A percentile compares a stretch with the other conserved stretches of the same genome.
Evolutionary conservation across 2,797 vertebrate genomes (phyloP).

Genomic region (Coranthus polyacanthus): DNA sequence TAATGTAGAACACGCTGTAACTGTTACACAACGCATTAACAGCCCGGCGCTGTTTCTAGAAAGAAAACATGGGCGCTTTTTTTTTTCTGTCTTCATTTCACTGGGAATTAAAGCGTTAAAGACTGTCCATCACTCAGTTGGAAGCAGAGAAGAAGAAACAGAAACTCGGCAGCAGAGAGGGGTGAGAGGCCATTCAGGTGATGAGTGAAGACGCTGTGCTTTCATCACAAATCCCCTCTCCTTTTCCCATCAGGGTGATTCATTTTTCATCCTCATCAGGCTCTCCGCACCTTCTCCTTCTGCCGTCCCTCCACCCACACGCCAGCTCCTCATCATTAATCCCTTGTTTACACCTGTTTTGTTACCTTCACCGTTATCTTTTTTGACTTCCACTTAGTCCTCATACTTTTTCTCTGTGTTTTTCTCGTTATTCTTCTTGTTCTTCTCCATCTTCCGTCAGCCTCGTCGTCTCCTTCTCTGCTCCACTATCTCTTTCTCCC

Average conservation of each 20-base stretch:
- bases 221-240: conserved; percentile 75
- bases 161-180: conserved; percentile 53
- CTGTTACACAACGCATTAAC: too few relatives aligned
- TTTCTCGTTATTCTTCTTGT: too few relatives aligned
- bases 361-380: not conserved
- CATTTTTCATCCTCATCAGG: conserved; percentile 53
- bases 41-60: not conserved
- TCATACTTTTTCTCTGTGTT: not conserved
- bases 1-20: not conserved
- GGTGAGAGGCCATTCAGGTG: conserved; percentile 57
- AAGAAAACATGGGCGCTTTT: not conserved
- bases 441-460: too few relatives aligned
- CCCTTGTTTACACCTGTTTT: conserved; percentile 1
- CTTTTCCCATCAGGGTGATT: conserved; percentile 59
- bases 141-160: conserved; percentile 50
- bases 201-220: conserved; percentile 71
- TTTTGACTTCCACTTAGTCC: not conserved
- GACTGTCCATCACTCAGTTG: conserved; percentile 56
- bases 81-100: conserved; percentile 9
- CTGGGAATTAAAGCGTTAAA: conserved; percentile 39
- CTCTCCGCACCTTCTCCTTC: conserved; percentile 39
- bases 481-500: too few relatives aligned
- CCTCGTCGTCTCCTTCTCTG: too few relatives aligned
- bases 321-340: not conserved
- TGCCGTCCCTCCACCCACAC: not conserved